A percentile compares a stretch with the other conserved stretches of the same genome.
These are phyloP conservation scores for Colletes collaris DNA, from an alignment of 2,888 invertebrate genomes.

Conservation along the genomic window DNA sequence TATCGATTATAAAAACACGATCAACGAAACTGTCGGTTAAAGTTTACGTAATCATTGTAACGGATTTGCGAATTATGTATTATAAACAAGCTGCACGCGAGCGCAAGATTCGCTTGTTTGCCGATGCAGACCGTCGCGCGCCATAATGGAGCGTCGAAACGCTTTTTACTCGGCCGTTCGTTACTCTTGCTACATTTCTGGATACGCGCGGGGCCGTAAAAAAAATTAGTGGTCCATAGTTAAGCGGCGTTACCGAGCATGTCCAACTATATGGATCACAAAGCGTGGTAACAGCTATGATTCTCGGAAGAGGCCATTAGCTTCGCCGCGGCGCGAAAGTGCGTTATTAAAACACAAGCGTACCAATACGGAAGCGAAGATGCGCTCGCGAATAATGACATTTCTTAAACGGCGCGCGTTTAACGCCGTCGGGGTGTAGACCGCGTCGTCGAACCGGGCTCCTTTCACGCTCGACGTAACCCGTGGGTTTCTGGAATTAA, in stretches of 20 bases:
- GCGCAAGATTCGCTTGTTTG: neutral
- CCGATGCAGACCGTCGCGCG: slow-evolving; percentile 27
- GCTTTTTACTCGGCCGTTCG: slow-evolving; percentile 9
- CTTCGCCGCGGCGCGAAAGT: slow-evolving; percentile 58
- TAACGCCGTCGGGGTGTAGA: slow-evolving; percentile 6
- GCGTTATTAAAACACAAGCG: slow-evolving; percentile 60
- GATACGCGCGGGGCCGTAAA: slow-evolving; percentile 19
- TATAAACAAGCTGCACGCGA: too few species aligned
- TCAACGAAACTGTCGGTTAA: too few species aligned
- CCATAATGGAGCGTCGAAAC: slow-evolving; percentile 11
- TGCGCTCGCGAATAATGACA: slow-evolving; percentile 14
- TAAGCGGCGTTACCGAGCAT: slow-evolving; percentile 80
- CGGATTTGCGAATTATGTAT: too few species aligned
- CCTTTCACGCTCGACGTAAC: slow-evolving; percentile 25
- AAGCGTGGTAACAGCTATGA: slow-evolving; percentile 82
- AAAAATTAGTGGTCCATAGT: slow-evolving; percentile 63
- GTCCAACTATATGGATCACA: slow-evolving; percentile 81
- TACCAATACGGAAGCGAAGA: slow-evolving; percentile 36
- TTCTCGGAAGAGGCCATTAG: slow-evolving; percentile 73
- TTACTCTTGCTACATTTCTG: slow-evolving; percentile 12
- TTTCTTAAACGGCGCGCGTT: slow-evolving; percentile 13
- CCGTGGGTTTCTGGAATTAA: slow-evolving; percentile 32
- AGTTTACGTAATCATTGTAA: too few species aligned
- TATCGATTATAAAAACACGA: too few species aligned
- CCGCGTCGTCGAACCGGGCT: neutral